Evolutionary conservation across 2,797 vertebrate genomes (phyloP), one percentile per base, ranked within the genome.

Genomic region (Carcharodon carcharias): DNA sequence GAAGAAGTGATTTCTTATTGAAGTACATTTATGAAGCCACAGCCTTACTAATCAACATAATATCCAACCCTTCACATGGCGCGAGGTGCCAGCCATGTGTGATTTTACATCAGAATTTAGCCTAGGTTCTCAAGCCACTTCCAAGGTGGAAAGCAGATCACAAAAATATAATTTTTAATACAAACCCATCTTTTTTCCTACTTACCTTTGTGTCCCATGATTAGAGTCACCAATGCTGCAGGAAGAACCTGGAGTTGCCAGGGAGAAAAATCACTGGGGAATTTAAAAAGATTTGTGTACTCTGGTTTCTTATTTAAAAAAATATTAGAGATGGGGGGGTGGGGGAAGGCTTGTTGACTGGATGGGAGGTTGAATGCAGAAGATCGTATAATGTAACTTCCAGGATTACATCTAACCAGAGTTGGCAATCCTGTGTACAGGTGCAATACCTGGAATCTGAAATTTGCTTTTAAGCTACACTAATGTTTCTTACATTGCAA

Each of bases 1-100:
- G 23, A 71, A 71, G n/a, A 35, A 54, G 65, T 31, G 40, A 95
- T 95, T 95, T 56, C 65, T 71, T 16, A 95, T 95, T 95, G 65
- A 31, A 71, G 4, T 95, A 71, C 40, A 45, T 95, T 95, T 50
- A 95, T 69, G 61, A 69, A 21, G n/a, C 4, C 65, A 45, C 92
- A 69, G 63, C 63, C 18, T 26, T 40, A n/a, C 40, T 11, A 7
- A n/a, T n/a, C 63, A 94, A 56, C 54, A 89, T 23, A 16, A n/a
- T 61, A 4, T 18, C 12, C 14, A 91, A 91, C 88, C 61, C 88
- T 35, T 61, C 28, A 56, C 26, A 91, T 14, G 56, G 28, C 4
- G 11, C 61, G 54, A 16, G 56, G 88, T 91, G 28, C 88, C 56
- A 35, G 88, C 56, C 56, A 91, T 58, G 12, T 58, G 12, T 89